phyloP scores from a whole-genome alignment of 2,797 vertebrate genomes.

The Rhinichthys osculus region DNA sequence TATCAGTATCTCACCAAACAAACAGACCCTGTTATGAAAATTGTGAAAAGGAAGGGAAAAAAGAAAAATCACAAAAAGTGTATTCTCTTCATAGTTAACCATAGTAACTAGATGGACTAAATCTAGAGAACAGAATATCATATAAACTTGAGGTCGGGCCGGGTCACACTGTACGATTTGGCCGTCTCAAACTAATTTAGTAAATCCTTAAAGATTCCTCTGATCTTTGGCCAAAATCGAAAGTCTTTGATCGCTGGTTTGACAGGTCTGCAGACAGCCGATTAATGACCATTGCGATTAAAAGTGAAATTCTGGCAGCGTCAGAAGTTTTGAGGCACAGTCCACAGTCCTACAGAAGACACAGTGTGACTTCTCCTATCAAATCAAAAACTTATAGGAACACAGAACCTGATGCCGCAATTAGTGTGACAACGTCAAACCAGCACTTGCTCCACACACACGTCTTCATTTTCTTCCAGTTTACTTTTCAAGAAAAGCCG shows the following conservation, averaged over 20 bases:
- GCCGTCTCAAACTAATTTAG: not conserved
- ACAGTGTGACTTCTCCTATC: not conserved
- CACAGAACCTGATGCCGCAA: not conserved
- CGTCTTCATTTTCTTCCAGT: not conserved
- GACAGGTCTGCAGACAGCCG: not conserved
- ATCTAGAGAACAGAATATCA: not conserved
- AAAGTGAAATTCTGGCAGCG: not conserved
- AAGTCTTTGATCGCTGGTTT: not conserved
- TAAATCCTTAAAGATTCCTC: not conserved
- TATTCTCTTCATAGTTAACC: not conserved
- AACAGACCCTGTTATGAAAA: constrained; percentile 1
- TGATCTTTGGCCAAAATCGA: not conserved
- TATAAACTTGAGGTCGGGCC: not conserved
- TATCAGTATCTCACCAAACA: constrained; percentile 24
- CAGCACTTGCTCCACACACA: not conserved
- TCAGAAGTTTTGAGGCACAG: not conserved
- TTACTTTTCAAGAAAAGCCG: not conserved
- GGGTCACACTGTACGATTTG: not conserved
- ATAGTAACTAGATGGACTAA: not conserved
- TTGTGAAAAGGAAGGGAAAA: not conserved
- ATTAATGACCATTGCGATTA: not conserved
- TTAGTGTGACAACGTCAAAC: not conserved
- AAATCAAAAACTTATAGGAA: not conserved
- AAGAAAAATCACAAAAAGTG: not conserved
- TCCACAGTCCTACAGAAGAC: too few relatives aligned